phyloP scores from a whole-genome alignment of 2,797 vertebrate genomes.

The Enteromius afrohamiltoni region DNA sequence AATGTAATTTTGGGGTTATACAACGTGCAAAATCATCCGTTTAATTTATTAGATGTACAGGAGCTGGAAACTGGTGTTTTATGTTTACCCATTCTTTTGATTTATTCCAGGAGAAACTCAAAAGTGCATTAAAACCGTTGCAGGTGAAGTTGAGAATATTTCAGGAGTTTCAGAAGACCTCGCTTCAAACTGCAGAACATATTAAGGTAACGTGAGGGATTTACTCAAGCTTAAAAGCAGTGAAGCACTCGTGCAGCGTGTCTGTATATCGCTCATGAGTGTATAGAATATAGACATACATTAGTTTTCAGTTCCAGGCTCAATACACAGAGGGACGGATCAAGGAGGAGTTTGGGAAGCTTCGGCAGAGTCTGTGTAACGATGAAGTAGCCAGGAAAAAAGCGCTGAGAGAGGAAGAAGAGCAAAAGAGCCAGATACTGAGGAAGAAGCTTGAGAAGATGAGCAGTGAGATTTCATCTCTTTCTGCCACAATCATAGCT shows the following conservation, averaged over 20 bases:
- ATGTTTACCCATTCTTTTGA: background rate
- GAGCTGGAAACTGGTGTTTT: background rate
- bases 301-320: constrained; percentile 26
- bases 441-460: constrained; percentile 35
- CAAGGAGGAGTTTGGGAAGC: constrained; percentile 31
- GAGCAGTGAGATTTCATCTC: constrained; percentile 31
- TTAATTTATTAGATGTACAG: background rate
- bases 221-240: background rate
- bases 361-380: constrained; percentile 35
- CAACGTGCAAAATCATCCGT: background rate
- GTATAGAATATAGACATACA: background rate
- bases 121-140: constrained; percentile 28
- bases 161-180: constrained; percentile 19
- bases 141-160: constrained; percentile 11
- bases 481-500: constrained; percentile 29
- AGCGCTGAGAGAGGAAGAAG: constrained; percentile 33
- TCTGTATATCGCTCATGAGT: background rate
- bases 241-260: background rate
- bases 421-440: constrained; percentile 45
- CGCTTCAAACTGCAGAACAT: constrained; percentile 38
- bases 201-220: constrained; percentile 18
- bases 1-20: background rate
- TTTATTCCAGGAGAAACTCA: constrained; percentile 36
- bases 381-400: constrained; percentile 36
- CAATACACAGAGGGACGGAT: constrained; percentile 18